Evolutionary conservation across 2,888 invertebrate species (phyloP), one percentile per base, ranked within the genome.

Genomic region (Slavum lentiscoides): DNA sequence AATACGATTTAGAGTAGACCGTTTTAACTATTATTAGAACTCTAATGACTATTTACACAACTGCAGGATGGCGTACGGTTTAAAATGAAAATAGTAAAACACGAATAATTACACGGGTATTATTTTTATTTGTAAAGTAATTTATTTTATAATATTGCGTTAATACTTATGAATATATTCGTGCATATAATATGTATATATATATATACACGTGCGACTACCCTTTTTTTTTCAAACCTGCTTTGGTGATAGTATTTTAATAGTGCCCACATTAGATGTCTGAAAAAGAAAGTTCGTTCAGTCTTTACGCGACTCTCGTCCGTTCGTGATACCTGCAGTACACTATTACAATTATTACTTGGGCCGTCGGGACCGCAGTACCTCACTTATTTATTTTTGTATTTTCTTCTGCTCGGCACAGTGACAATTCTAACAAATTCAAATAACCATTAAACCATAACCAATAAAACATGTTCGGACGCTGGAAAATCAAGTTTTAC

Each of bases 251-350:
- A 64, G 64, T 23, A 13, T 9, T 6, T 37, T 19, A 13, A 17
- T 55, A 49, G 72, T 23, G 19, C 2, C 43, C 59, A 49, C 23
- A 17, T 15, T 23, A 11, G 30, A 59, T 68, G 68, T 59, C 59
- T 17, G 15, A 62, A 80, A 80, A 80, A 80, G 80, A 80, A 80
- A 80, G 80, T 80, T n/a, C n/a, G 43, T 72, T 80, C 70, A 80
- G 80, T 80, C 64, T 72, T 66, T 9, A 58, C 72, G 55, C 62
- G 64, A 64, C 80, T 72, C 55, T 80, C 80, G 72, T 43, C 6
- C 80, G 62, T 70, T 58, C 72, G 43, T 64, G 80, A 64, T 70
- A 64, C 58, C 37, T 17, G 23, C 9, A 62, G 39, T 59, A 6
- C 2, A n/a, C n/a, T n/a, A n/a, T n/a, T 49, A 43, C 49, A 49